Evolutionary conservation across 2,113 vertebrate species (phyloP).

Genomic region (Tragelaphus buxtoni): DNA sequence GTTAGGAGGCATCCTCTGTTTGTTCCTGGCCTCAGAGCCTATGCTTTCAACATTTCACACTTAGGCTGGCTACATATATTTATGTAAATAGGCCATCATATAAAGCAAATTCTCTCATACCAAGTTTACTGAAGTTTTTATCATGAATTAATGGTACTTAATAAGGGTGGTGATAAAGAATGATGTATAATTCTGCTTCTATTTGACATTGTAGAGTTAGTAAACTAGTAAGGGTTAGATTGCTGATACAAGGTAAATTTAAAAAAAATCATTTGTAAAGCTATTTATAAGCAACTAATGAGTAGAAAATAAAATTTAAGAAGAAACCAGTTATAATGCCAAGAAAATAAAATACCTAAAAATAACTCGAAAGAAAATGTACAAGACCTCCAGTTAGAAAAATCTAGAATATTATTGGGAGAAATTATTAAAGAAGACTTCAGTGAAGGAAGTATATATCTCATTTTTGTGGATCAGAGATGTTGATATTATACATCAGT

Average conservation of each 20-base stretch:
- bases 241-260: background rate
- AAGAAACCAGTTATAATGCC: background rate
- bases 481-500: background rate
- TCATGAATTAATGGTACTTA: background rate
- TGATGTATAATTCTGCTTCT: background rate
- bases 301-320: background rate
- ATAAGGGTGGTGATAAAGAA: background rate
- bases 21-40: background rate
- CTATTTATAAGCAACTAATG: background rate
- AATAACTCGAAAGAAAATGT: background rate
- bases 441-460: background rate
- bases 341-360: background rate
- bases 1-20: background rate
- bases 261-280: background rate
- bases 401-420: background rate
- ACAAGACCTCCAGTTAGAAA: background rate
- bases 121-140: background rate
- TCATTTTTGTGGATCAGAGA: background rate
- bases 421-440: background rate
- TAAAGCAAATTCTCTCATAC: background rate
- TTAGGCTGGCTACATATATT: background rate
- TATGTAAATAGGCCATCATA: background rate
- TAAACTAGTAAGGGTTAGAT: background rate
- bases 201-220: background rate
- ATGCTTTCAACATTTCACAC: background rate